Evolutionary conservation across 2,797 vertebrate species (phyloP), one percentile per base, ranked within the genome.

Genomic region (Smutsia gigantea): DNA sequence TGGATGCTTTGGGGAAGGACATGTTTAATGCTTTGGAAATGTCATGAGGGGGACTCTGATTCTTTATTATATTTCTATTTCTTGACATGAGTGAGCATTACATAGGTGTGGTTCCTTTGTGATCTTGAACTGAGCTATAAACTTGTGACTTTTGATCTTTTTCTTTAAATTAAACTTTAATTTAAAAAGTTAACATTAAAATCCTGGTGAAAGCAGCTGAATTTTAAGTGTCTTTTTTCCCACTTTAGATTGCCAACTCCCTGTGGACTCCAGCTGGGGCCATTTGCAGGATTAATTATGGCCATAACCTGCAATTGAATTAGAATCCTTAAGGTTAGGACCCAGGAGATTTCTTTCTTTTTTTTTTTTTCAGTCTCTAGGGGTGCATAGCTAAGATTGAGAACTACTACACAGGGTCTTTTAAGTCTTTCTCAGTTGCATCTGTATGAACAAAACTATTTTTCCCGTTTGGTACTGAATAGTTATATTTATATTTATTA

Each of bases 181-280:
- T 39, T 86, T 84, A 15, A 81, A 82, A 85, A 75, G 34, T 93
- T 90, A 64, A 85, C 66, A 85, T 85, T 68, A 51, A 51, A 68
- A 39, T 2, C 17, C 82, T 74, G 15, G 13, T 59, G 31, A 34
- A 82, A 53, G 18, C 9, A 84, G 51, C 11, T 84, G 29, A 72
- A 12, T 66, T 72, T 66, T 49, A 13, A 85, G 91, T 17, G 53
- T 2, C n/a, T 15, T 78, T 55, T 75, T 34, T 61, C 29, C 88
- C 12, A 75, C 1, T 61, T 84, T 94, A 49, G 57, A 82, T 25
- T 27, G 8, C 53, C 51, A 93, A 55, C 17, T 34, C 15, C 53
- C 17, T 31, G 8, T 88, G 19, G 18, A 71, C 2, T 11, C 31
- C 57, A 37, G 46, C 5, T 78, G n/a, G 29, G 57, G 12, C 64